Base-by-base conservation (phyloP, 2,113 vertebrate species). In the Eretmochelys imbricata region DNA sequence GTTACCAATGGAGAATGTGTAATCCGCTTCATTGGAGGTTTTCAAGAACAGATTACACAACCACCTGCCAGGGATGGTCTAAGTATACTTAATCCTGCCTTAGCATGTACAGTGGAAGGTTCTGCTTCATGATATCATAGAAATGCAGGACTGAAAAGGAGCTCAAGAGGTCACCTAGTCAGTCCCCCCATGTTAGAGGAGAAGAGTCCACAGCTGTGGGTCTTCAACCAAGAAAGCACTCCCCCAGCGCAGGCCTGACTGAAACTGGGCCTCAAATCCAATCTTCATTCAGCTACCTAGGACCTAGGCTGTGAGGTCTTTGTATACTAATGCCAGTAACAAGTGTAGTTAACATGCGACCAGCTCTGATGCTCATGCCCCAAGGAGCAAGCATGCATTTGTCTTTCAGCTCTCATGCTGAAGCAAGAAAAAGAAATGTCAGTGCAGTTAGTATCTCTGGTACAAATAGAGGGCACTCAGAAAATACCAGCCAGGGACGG, bases 401-500 rank as follows among this genome's bases (percentile, higher is more conserved):
- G 3, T 9, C 25, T 79, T 93, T 69, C 1, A 0, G 24, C 51
- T 49, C 25, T 82, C 4, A 24, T 11, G 35, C 25, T 46, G 38
- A 82, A 84, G 53, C 0, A 17, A 76, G 0, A 25, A 29, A 46
- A 65, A 69, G 1, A 54, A 49, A n/a, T 0, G 0, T 78, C 85
- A 42, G 2, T 5, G 5, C 24, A 29, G 49, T 29, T 3, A 35
- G 35, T 8, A 72, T 83, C 4, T 42, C 35, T 11, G 85, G 57
- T 50, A 29, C 2, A 2, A 27, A 38, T n/a, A 62, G 55, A 57
- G 24, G 1, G 6, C 11, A 22, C 72, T 31, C 17, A 35, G 69
- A 55, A 89, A 1, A 55, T 84, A 8, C 27, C 51, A 10, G 0
- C 3, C 16, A 16, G 51, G 5, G 5, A 42, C 55, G 29, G 86